phyloP scores from a whole-genome alignment of 1,140 invertebrate genomes.

The Meloidogyne exigua region DNA sequence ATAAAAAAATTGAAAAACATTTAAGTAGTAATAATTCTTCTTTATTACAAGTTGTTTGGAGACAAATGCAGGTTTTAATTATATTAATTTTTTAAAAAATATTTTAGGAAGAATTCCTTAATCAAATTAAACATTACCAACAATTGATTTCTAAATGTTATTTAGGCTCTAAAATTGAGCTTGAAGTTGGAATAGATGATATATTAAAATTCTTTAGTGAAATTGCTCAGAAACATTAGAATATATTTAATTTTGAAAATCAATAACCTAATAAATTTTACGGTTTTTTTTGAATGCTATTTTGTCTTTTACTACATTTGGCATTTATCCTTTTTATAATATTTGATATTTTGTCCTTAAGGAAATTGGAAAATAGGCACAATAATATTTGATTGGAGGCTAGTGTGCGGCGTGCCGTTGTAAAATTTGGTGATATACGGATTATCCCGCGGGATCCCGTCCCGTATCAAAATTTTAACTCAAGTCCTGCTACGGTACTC shows the following conservation, averaged over 20 bases:
- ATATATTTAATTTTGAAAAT: not conserved
- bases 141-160: conserved; percentile 92
- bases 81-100: not conserved
- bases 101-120: conserved; percentile 82
- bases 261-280: too few species aligned
- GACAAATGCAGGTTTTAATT: conserved; percentile 81
- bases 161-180: conserved; percentile 85
- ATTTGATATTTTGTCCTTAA: too few species aligned
- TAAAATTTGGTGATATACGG: too few species aligned
- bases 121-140: conserved; percentile 90
- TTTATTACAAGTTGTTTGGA: conserved; percentile 92
- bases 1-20: conserved; percentile 95
- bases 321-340: too few species aligned
- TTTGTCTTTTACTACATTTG: too few species aligned
- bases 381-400: too few species aligned
- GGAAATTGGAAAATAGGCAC: too few species aligned
- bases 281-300: too few species aligned
- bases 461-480: too few species aligned
- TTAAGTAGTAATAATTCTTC: conserved; percentile 89
- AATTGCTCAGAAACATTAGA: conserved; percentile 87
- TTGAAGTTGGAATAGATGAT: conserved; percentile 94
- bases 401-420: too few species aligned
- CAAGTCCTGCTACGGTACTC: too few species aligned
- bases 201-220: conserved; percentile 95
- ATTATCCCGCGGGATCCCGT: too few species aligned